phyloP scores from a whole-genome alignment of 2,797 vertebrate species.

The Spizella passerina region DNA sequence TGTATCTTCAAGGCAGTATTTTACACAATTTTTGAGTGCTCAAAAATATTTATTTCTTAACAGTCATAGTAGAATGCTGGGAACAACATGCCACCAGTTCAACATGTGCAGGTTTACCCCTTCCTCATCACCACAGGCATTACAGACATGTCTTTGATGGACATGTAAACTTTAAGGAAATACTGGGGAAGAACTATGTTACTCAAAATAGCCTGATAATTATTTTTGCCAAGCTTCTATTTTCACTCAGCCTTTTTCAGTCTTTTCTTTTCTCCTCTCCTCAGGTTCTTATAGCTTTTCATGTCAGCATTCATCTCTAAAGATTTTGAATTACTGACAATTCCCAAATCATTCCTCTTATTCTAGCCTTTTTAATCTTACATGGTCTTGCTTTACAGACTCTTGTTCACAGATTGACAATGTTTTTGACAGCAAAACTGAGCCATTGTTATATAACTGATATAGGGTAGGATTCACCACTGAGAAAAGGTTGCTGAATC shows the following conservation, averaged over 20 bases:
- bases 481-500: neutral
- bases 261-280: neutral
- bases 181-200: neutral
- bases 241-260: neutral
- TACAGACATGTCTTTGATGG: neutral
- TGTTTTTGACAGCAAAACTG: neutral
- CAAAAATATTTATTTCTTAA: neutral
- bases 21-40: neutral
- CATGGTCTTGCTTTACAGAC: neutral
- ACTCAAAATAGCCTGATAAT: neutral
- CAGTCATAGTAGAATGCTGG: neutral
- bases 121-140: neutral
- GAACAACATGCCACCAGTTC: neutral
- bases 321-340: neutral
- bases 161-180: neutral
- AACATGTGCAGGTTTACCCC: accelerated
- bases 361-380: neutral
- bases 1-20: neutral
- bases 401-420: neutral
- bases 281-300: neutral
- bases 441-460: neutral
- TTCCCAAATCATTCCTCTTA: neutral
- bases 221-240: neutral
- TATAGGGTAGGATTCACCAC: neutral
- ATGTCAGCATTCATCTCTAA: neutral